Percentiles rank a stretch among this genome's conserved stretches.
Evolutionary conservation across 2,888 invertebrate species (phyloP).

Genomic region (Lithodes maja): DNA sequence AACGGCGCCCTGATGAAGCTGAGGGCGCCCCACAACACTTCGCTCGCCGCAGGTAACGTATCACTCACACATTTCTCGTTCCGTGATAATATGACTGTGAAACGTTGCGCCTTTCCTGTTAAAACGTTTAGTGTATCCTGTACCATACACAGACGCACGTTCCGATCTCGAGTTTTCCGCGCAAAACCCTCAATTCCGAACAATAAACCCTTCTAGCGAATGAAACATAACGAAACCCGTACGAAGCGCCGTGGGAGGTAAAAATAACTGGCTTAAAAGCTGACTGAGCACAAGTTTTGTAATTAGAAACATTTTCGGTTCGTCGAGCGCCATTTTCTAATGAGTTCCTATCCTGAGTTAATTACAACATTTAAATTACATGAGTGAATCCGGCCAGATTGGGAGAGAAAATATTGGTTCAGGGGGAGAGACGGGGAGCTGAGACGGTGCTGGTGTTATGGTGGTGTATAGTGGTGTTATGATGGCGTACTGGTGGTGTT

Average conservation of each 20-base stretch:
- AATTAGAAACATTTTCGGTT: conserved; percentile 63
- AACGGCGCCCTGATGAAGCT: conserved; percentile 52
- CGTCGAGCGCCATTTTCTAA: conserved; percentile 63
- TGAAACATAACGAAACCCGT: conserved; percentile 29
- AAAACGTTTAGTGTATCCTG: background rate
- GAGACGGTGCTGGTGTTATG: background rate
- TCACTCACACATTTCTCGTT: background rate
- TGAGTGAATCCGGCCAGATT: conserved; percentile 58
- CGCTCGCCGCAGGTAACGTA: background rate
- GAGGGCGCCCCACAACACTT: background rate
- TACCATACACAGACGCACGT: background rate
- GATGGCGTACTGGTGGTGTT: background rate
- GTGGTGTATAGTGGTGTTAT: background rate
- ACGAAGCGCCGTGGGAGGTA: conserved; percentile 31
- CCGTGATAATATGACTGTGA: background rate
- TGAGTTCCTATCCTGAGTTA: conserved; percentile 64
- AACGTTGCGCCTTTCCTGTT: too few relatives aligned
- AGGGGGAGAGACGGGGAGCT: conserved; percentile 18
- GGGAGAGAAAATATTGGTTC: conserved; percentile 56
- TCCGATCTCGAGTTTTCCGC: background rate
- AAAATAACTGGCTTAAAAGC: conserved; percentile 61
- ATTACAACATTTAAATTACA: conserved; percentile 63
- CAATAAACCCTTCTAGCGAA: background rate
- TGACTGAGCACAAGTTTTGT: conserved; percentile 64
- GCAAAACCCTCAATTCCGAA: background rate